Percentiles rank a stretch among this genome's conserved stretches.
Evolutionary conservation across 1,140 invertebrate species (phyloP).

Genomic region (Hetaerina americana): DNA sequence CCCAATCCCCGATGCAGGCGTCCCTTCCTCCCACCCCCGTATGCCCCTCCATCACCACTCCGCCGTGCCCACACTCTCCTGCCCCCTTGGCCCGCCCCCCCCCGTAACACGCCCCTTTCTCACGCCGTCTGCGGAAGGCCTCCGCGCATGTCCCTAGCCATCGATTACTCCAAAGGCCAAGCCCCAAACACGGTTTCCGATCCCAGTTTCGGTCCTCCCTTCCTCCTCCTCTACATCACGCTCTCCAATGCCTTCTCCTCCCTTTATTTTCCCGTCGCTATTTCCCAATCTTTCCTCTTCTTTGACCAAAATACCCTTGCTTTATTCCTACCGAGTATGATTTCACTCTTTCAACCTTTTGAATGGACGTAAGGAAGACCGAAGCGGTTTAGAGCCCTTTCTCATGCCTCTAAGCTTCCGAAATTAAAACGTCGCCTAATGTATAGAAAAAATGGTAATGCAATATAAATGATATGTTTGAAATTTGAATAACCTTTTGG

Average conservation of each 20-base stretch:
- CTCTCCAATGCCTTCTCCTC: background rate
- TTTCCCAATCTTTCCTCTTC: background rate
- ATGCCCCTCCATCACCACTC: background rate
- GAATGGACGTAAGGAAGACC: too few species aligned
- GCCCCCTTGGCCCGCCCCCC: too few species aligned
- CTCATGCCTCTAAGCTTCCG: background rate
- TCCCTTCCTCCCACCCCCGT: background rate
- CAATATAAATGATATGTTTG: too few species aligned
- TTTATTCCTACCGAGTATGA: background rate
- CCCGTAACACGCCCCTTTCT: background rate
- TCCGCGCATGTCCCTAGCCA: background rate
- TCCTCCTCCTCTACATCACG: background rate
- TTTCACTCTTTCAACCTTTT: background rate
- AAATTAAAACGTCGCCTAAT: background rate
- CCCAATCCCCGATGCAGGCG: background rate
- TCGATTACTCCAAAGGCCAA: background rate
- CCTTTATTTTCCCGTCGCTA: background rate
- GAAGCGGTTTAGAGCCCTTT: too few species aligned
- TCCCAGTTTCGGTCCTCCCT: background rate
- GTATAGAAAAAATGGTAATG: too few species aligned
- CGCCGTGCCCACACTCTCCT: background rate
- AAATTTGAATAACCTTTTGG: too few species aligned
- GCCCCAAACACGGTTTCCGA: background rate
- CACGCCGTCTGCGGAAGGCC: background rate
- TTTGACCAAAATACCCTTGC: background rate